These are phyloP conservation scores for Eumeta japonica DNA, from an alignment of 1,140 invertebrate species.

Conservation along the genomic window DNA sequence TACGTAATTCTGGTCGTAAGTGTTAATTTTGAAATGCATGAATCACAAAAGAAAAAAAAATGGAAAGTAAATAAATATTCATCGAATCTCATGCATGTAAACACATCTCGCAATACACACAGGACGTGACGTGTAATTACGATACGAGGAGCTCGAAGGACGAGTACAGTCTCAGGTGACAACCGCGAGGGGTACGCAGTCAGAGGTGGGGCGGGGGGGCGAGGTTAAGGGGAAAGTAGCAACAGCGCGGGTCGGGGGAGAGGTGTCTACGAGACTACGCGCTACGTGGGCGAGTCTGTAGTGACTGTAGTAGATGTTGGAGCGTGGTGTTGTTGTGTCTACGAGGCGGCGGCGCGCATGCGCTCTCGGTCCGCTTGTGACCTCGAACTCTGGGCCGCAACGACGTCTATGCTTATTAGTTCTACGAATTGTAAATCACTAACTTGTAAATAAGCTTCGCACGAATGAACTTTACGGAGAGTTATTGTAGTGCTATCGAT, in stretches of 20 bases:
- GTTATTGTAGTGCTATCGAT: neutral
- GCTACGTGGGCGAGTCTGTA: conserved; percentile 54
- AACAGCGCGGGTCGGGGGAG: conserved; percentile 19
- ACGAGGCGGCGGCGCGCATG: conserved; percentile 37
- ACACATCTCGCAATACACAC: too few species aligned
- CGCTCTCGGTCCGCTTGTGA: conserved; percentile 17
- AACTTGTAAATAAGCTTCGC: neutral
- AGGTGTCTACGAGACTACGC: too few species aligned
- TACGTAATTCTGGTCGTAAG: too few species aligned
- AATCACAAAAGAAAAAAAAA: too few species aligned
- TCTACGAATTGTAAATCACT: neutral
- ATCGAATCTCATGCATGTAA: too few species aligned
- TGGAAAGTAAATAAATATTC: too few species aligned
- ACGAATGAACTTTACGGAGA: too few species aligned
- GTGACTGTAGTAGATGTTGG: conserved; percentile 46
- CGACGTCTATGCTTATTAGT: neutral
- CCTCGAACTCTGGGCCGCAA: neutral
- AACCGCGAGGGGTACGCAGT: conserved; percentile 1
- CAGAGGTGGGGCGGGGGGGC: conserved; percentile 5
- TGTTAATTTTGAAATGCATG: too few species aligned
- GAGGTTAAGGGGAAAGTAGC: conserved; percentile 30
- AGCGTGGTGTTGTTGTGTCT: conserved; percentile 45
- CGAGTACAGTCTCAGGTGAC: too few species aligned
- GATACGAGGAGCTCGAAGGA: too few species aligned
- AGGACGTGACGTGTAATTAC: too few species aligned